Evolutionary conservation across 2,113 vertebrate species (phyloP), one percentile per base, ranked within the genome.

Genomic region (Gambusia holbrooki): DNA sequence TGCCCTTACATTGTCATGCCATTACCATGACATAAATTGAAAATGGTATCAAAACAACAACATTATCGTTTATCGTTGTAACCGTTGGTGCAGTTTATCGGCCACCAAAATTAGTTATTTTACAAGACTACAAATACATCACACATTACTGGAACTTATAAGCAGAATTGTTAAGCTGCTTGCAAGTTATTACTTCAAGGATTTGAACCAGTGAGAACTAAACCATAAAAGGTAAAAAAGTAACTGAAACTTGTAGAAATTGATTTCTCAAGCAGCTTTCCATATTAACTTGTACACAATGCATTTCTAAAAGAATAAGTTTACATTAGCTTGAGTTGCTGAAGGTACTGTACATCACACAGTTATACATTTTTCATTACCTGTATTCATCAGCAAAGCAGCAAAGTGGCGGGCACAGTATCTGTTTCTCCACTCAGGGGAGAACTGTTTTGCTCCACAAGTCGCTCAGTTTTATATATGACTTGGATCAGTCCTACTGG

Each of bases 391-490:
- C 64, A 5, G 71, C 70, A 76, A 69, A 88, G 85, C 29, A 58
- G 75, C 79, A 80, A 81, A 85, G 74, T 81, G 81, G 89, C 81
- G 83, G 84, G 67, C 66, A 25, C 83, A 87, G 77, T 76, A 84
- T 82, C 29, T 86, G 71, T 85, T 74, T 69, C 83, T 73, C 78
- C 80, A 84, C 89, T 81, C 89, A 73, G 65, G 90, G 91, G 89
- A 92, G 66, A 76, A 48, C 76, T 89, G 83, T 92, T 91, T 92
- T 91, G 84, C 90, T 90, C 86, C 69, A 51, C 87, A 74, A 85
- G 90, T 92, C 89, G 78, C 81, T 90, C 82, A 81, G 87, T 91
- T 87, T 89, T 88, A 89, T 79, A 88, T 86, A 92, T 84, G 91
- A 92, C 89, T 92, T 83, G 87, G 75, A 68, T 90, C 45, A 28